phyloP scores from a whole-genome alignment of 2,797 vertebrate genomes.

The Ciconia nigra region DNA sequence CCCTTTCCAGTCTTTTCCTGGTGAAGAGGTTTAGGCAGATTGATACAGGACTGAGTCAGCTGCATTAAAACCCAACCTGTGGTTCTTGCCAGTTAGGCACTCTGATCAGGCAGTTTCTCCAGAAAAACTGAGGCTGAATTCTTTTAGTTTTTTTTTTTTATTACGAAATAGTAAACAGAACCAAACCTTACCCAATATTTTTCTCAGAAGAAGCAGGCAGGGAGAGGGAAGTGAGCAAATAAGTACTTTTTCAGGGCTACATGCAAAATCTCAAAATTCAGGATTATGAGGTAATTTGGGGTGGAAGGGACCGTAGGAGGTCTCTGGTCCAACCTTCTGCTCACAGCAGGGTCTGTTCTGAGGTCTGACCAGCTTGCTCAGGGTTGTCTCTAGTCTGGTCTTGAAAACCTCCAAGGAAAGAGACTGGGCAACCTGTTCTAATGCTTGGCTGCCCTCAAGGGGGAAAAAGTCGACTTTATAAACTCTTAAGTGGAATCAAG shows the following conservation, averaged over 20 bases:
- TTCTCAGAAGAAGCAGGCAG: not conserved
- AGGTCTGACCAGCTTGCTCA: not conserved
- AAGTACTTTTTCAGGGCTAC: not conserved
- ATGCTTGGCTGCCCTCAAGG: not conserved
- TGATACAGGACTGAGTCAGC: not conserved
- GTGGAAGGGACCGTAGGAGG: not conserved
- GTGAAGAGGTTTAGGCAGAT: not conserved
- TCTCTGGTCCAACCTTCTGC: not conserved
- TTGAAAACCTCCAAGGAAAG: not conserved
- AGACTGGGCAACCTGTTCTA: not conserved
- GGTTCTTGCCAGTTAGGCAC: not conserved
- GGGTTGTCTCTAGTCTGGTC: not conserved
- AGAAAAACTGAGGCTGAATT: not conserved
- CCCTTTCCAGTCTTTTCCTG: not conserved
- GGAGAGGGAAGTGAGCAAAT: not conserved
- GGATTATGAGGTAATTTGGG: not conserved
- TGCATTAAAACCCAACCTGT: not conserved
- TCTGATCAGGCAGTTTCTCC: not conserved
- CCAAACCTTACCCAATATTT: not conserved
- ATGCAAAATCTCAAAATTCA: not conserved
- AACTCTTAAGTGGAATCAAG: too few species aligned
- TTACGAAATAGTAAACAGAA: not conserved
- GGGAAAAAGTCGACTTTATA: fast-evolving
- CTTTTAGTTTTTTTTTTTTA: not conserved
- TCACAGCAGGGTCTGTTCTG: not conserved